Percentiles rank a stretch among this genome's conserved stretches.
These are phyloP conservation scores for Balaeniceps rex DNA, from an alignment of 2,113 vertebrate genomes.

Conservation along the genomic window DNA sequence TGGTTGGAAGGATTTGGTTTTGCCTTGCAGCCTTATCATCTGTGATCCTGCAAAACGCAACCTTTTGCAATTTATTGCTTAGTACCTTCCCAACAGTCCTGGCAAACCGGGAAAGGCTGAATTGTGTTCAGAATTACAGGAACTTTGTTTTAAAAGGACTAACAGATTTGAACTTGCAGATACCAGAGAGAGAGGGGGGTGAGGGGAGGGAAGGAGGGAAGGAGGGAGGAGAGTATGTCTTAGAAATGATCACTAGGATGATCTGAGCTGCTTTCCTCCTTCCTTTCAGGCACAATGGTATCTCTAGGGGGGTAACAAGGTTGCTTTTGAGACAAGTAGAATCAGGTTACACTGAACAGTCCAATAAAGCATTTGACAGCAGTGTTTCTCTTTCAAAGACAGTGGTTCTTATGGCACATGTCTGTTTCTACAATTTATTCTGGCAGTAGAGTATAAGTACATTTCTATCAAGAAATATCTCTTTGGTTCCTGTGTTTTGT, in stretches of 20 bases:
- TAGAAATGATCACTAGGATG: slow-evolving; percentile 13
- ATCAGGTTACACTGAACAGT: background rate
- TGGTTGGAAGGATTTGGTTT: background rate
- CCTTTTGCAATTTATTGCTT: background rate
- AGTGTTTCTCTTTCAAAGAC: background rate
- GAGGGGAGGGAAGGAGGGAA: background rate
- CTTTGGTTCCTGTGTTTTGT: background rate
- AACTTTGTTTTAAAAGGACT: slow-evolving; percentile 36
- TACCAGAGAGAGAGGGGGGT: background rate
- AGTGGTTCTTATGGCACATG: background rate
- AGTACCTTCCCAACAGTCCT: background rate
- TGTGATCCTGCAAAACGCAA: background rate
- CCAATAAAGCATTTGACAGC: background rate
- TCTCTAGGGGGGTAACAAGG: background rate
- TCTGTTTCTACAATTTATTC: background rate
- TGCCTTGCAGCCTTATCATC: background rate
- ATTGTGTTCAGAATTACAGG: background rate
- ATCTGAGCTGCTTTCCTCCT: background rate
- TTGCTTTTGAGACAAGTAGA: background rate
- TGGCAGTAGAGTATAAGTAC: background rate
- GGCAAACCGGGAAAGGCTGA: background rate
- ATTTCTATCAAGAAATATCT: background rate
- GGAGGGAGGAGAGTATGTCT: background rate
- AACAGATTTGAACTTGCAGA: slow-evolving; percentile 8
- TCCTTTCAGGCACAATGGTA: background rate